These are phyloP conservation scores for Trichogramma pretiosum DNA, from an alignment of 1,140 invertebrate species.

Conservation along the genomic window DNA sequence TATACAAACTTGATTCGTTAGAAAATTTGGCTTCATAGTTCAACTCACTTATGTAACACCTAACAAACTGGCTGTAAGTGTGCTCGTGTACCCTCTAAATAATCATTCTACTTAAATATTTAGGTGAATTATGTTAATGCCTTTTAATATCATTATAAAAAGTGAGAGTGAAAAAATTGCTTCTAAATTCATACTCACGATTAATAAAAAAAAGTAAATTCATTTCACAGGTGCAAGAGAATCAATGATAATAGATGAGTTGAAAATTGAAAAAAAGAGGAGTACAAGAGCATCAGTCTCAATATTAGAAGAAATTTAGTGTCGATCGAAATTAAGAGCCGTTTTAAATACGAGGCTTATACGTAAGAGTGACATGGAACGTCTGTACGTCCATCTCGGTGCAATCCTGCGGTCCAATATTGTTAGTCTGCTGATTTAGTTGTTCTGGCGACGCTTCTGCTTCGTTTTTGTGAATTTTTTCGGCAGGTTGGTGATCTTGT, in stretches of 20 bases:
- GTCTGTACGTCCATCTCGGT: constrained; percentile 54
- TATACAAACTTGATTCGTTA: constrained; percentile 5
- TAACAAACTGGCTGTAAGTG: no score
- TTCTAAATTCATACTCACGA: background rate
- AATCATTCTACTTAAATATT: no score
- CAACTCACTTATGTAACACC: no score
- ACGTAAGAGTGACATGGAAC: constrained; percentile 56
- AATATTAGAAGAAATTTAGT: no score
- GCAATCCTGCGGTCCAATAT: constrained; percentile 42
- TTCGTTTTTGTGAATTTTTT: constrained; percentile 31
- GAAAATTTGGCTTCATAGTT: constrained; percentile 15
- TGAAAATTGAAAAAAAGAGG: no score
- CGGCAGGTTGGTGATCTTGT: constrained; percentile 27
- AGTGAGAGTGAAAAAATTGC: background rate
- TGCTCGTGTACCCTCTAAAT: no score
- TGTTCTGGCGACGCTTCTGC: constrained; percentile 24
- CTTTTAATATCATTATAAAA: background rate
- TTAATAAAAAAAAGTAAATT: no score
- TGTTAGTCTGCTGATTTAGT: constrained; percentile 24
- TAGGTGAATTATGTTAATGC: no score
- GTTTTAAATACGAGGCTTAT: constrained; percentile 59
- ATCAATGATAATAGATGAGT: background rate
- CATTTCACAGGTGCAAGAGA: no score
- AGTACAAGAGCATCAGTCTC: no score
- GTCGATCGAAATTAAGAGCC: no score